phyloP scores from a whole-genome alignment of 2,113 vertebrate species.

The Deroptyus accipitrinus region DNA sequence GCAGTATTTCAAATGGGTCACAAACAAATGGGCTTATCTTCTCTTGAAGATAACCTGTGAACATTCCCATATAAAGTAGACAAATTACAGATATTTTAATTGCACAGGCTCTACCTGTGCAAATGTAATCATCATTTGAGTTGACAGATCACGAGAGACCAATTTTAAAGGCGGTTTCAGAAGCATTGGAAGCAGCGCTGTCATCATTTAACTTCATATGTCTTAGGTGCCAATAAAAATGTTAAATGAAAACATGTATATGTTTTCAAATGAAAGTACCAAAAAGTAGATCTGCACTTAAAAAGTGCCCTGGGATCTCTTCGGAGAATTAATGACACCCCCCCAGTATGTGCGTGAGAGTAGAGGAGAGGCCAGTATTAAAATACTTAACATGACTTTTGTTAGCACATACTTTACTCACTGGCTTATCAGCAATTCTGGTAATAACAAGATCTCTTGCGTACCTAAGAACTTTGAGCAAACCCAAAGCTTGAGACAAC shows the following conservation, averaged over 20 bases:
- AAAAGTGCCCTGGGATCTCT: background rate
- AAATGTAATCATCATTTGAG: background rate
- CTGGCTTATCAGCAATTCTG: background rate
- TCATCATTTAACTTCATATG: background rate
- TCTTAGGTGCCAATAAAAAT: background rate
- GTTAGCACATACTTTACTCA: background rate
- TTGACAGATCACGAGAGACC: background rate
- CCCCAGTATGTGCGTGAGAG: background rate
- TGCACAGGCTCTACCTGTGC: background rate
- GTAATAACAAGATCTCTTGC: background rate
- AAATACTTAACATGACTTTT: background rate
- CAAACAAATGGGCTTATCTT: background rate
- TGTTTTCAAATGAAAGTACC: background rate
- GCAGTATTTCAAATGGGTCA: background rate
- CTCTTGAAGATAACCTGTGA: background rate
- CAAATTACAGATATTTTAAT: background rate
- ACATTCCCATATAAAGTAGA: background rate
- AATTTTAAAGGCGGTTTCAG: background rate
- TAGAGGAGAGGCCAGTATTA: background rate
- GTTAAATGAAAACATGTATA: background rate
- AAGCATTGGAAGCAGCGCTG: background rate
- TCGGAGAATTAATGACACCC: background rate
- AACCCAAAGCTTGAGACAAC: background rate
- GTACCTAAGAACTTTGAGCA: background rate
- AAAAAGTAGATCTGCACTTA: background rate